Evolutionary conservation across 2,113 vertebrate genomes (phyloP).

Genomic region (Nothoprocta pentlandii): DNA sequence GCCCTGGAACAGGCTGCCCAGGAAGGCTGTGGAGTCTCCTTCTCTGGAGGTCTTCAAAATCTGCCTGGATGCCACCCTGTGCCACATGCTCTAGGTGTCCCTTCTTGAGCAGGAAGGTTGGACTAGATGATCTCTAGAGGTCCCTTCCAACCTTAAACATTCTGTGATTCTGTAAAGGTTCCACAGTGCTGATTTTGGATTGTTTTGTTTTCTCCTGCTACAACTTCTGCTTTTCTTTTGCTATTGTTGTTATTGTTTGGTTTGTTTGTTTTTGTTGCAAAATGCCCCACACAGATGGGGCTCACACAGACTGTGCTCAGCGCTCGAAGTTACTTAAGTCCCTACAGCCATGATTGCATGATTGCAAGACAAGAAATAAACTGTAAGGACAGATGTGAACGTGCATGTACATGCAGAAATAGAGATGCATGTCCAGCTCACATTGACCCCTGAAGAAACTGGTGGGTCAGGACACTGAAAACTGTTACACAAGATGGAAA

Average conservation of each 20-base stretch:
- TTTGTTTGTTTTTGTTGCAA: neutral
- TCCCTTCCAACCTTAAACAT: too few relatives aligned
- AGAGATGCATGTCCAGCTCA: neutral
- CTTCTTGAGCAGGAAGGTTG: too few relatives aligned
- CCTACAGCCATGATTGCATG: accelerated
- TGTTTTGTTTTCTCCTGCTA: neutral
- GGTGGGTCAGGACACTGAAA: neutral
- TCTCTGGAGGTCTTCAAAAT: too few relatives aligned
- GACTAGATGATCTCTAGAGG: too few relatives aligned
- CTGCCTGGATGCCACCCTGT: too few relatives aligned
- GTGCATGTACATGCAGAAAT: accelerated
- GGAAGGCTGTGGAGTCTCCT: too few relatives aligned
- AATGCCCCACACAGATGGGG: accelerated
- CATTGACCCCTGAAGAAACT: neutral
- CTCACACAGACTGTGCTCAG: accelerated
- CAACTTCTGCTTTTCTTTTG: neutral
- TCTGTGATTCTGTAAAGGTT: neutral
- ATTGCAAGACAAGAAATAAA: neutral
- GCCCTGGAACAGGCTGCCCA: too few relatives aligned
- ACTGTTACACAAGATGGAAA: neutral
- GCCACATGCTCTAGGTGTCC: too few relatives aligned
- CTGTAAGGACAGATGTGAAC: accelerated
- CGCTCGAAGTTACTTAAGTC: neutral
- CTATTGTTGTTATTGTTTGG: neutral
- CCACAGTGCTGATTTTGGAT: neutral